Evolutionary conservation across 1,140 invertebrate genomes (phyloP).

Genomic region (Chymomyza costata): DNA sequence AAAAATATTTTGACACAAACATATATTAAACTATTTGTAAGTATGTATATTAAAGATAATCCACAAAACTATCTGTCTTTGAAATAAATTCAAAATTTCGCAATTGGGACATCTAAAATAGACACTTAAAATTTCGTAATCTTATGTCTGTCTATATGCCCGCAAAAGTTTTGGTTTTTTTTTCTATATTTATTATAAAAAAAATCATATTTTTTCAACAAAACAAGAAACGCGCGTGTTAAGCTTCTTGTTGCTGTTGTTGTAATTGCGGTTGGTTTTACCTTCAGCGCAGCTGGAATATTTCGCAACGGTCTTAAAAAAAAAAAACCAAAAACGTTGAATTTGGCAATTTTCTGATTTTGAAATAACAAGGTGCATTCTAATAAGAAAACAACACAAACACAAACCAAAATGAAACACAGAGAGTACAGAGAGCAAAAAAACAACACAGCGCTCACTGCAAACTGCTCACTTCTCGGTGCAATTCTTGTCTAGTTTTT

Average conservation of each 20-base stretch:
- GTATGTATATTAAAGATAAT: constrained; percentile 49
- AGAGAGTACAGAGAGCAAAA: too few relatives aligned
- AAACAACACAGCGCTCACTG: too few relatives aligned
- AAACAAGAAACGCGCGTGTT: too few relatives aligned
- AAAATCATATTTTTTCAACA: too few relatives aligned
- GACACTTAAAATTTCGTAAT: constrained; percentile 49
- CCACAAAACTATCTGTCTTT: too few relatives aligned
- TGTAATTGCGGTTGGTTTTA: constrained; percentile 34
- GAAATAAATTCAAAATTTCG: constrained; percentile 33
- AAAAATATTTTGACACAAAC: background rate
- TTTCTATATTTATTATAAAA: constrained; percentile 25
- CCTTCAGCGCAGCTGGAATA: constrained; percentile 68
- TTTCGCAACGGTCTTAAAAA: constrained; percentile 60
- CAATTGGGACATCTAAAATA: constrained; percentile 52
- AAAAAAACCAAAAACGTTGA: constrained; percentile 50
- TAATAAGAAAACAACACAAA: constrained; percentile 36
- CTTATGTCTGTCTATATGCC: background rate
- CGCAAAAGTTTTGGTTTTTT: constrained; percentile 20
- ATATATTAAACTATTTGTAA: too few relatives aligned
- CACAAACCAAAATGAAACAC: too few relatives aligned
- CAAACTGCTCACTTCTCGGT: too few relatives aligned
- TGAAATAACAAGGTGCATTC: constrained; percentile 73
- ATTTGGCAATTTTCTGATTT: constrained; percentile 71
- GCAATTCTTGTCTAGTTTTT: constrained; percentile 57
- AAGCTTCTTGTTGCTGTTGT: constrained; percentile 11